Evolutionary conservation across 2,797 vertebrate species (phyloP).

Genomic region (Silurus lanzhouensis): DNA sequence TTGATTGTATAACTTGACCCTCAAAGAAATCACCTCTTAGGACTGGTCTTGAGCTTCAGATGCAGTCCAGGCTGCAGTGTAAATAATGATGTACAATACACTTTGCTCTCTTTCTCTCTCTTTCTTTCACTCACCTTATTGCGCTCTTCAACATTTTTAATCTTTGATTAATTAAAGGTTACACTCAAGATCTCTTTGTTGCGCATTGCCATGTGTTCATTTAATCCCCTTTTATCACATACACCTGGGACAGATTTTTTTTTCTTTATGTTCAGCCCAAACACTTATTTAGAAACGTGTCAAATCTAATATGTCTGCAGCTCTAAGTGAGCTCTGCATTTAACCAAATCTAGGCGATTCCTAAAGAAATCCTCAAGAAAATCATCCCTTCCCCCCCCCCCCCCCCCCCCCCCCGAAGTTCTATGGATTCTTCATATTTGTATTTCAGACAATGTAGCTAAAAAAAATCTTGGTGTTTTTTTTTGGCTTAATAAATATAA

Average conservation of each 20-base stretch:
- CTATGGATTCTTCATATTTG: conserved; percentile 99
- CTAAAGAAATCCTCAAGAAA: conserved; percentile 79
- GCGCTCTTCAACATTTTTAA: conserved; percentile 76
- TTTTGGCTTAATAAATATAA: conserved; percentile 97
- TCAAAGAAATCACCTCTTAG: conserved; percentile 96
- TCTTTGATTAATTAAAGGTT: conserved; percentile 71
- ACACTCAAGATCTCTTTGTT: conserved; percentile 71
- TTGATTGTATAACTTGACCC: conserved; percentile 99
- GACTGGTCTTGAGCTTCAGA: conserved; percentile 98
- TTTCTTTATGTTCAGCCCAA: conserved; percentile 68
- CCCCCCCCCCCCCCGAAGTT: conserved; percentile 73
- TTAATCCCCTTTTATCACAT: conserved; percentile 59
- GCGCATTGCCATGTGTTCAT: conserved; percentile 70
- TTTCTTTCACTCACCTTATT: conserved; percentile 72
- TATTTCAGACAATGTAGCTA: conserved; percentile 99
- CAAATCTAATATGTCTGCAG: conserved; percentile 77
- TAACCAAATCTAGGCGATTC: conserved; percentile 69
- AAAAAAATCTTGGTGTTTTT: conserved; percentile 96
- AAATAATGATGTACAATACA: conserved; percentile 99
- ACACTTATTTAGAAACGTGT: conserved; percentile 73
- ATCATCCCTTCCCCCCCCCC: conserved; percentile 68
- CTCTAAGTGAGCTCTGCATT: conserved; percentile 86
- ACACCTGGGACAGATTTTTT: conserved; percentile 42
- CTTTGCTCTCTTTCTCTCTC: conserved; percentile 65
- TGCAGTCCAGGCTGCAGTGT: conserved; percentile 94